Evolutionary conservation across 30 jellyfish, hydroid and myxozoan species (phyloP).

Genomic region (Nemopilema nomurai): DNA sequence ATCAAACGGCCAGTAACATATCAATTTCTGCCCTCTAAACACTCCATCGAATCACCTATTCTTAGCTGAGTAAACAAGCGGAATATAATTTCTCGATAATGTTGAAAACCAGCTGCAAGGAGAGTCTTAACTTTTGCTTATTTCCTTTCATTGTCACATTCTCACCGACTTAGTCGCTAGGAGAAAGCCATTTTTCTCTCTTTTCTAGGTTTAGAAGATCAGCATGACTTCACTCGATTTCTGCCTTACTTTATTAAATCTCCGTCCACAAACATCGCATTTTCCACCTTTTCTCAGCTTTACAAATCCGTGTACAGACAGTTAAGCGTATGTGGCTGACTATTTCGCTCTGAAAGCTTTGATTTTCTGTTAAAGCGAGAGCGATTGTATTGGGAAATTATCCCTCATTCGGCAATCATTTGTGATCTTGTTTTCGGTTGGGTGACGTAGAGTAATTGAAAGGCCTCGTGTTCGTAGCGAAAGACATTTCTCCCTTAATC

Average conservation of each 20-base stretch:
- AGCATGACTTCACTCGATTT: constrained; percentile 40
- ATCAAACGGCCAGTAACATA: too few relatives aligned
- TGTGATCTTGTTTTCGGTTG: constrained; percentile 4
- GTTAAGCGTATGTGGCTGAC: constrained; percentile 20
- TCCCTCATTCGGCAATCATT: constrained; percentile 13
- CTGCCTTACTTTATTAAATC: constrained; percentile 31
- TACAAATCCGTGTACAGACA: constrained; percentile 47
- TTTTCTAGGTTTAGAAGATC: constrained; percentile 42
- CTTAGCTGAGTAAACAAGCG: background rate
- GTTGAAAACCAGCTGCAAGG: constrained; percentile 33
- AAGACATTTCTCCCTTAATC: constrained; percentile 10
- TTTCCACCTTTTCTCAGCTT: constrained; percentile 18
- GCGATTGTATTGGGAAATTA: constrained; percentile 33
- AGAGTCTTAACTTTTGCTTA: constrained; percentile 29
- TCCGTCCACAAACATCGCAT: constrained; percentile 52
- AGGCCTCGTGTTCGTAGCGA: constrained; percentile 23
- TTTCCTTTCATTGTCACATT: constrained; percentile 41
- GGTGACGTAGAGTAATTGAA: constrained; percentile 18
- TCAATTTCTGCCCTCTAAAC: background rate
- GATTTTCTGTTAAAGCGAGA: constrained; percentile 48
- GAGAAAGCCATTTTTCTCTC: constrained; percentile 56
- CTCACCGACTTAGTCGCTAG: constrained; percentile 56
- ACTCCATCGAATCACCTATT: background rate
- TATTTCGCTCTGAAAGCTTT: constrained; percentile 24
- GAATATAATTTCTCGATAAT: background rate